Evolutionary conservation across 92 coral and sea anemone genomes (phyloP).

Genomic region (Virgularia gustaviana): DNA sequence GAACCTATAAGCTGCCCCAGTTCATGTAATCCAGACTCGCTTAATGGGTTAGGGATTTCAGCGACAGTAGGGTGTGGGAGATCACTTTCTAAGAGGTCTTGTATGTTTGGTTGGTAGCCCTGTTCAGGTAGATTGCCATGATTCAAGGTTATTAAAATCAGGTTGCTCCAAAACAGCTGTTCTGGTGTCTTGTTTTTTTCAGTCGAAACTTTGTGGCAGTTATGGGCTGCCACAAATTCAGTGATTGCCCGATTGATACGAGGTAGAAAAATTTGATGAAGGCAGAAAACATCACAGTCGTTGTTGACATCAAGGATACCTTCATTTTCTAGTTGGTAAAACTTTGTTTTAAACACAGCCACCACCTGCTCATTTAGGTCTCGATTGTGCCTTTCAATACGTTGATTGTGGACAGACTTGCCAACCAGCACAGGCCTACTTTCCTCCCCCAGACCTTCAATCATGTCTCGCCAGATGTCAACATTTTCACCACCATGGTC

Average conservation of each 20-base stretch:
- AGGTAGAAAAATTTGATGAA: conserved; percentile 51
- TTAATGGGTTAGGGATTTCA: neutral
- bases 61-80: neutral
- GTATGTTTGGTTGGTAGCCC: neutral
- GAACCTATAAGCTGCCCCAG: neutral
- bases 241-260: conserved; percentile 24
- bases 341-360: conserved; percentile 30
- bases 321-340: conserved; percentile 34
- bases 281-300: conserved; percentile 49
- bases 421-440: conserved; percentile 45
- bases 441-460: conserved; percentile 46
- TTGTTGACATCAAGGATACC: conserved; percentile 35
- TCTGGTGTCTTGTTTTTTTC: conserved; percentile 44
- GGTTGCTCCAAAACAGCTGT: conserved; percentile 47
- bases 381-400: conserved; percentile 50
- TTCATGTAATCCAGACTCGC: neutral
- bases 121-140: neutral
- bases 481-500: conserved; percentile 53
- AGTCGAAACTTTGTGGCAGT: conserved; percentile 49
- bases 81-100: neutral
- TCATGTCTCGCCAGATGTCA: conserved; percentile 51
- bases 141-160: conserved; percentile 28
- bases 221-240: conserved; percentile 47
- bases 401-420: conserved; percentile 48
- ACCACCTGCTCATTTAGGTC: conserved; percentile 46